Evolutionary conservation across 2,113 vertebrate species (phyloP), one percentile per base, ranked within the genome.

Genomic region (Callaeas wilsoni): DNA sequence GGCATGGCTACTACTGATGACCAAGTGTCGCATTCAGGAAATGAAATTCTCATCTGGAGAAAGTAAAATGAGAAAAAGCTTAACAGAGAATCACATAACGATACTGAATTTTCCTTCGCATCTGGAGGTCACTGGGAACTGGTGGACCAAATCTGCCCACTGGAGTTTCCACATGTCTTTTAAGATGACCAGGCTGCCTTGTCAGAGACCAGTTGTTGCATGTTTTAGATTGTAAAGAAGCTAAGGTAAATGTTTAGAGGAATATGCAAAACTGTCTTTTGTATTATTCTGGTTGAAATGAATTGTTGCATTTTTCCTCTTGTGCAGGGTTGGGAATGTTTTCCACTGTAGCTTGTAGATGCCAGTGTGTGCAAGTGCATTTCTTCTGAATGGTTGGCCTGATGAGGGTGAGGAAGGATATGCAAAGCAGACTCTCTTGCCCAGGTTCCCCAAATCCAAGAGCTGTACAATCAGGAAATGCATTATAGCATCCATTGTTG

Each of bases 401-500:
- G 87, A 96, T 97, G 92, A 97, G 93, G 44, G n/a, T 84, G 47
- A 89, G 94, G 91, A 96, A 88, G 57, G 80, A 52, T 94, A 88
- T 96, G 94, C 94, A 95, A 95, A 96, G 79, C 91, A 91, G 82
- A 67, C 81, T 80, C 84, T 94, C 42, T 91, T 84, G 92, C 84
- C 90, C 85, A 93, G 91, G 94, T 96, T 96, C 33, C 94, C 74
- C 37, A 68, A 67, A 81, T 89, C 93, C 81, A 92, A 80, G 84
- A 37, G 92, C 94, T 85, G 71, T 94, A 96, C 96, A 97, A 95
- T 97, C 96, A 97, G 97, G 95, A 98, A 97, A 94, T 64, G 23
- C 89, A 91, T 97, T 96, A 94, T 95, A 93, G 90, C 81, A 88
- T 84, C 93, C 93, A 89, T 97, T 97, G 97, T 98, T 97, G 91